phyloP scores from a whole-genome alignment of 2,113 vertebrate genomes.

The Lampris incognitus region DNA sequence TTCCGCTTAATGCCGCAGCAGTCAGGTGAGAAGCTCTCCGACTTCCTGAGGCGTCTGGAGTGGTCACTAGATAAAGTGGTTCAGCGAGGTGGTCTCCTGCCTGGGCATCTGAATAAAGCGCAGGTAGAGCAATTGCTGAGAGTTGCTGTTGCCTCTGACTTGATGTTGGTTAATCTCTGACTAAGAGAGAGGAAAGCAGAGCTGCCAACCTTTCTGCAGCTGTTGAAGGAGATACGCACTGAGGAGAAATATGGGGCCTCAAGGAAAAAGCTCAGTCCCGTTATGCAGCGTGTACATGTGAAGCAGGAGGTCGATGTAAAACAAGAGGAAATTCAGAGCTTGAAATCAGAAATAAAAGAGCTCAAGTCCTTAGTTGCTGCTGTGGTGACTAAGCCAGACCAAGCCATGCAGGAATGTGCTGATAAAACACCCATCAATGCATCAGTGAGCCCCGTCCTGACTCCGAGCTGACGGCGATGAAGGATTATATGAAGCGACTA shows the following conservation, averaged over 20 bases:
- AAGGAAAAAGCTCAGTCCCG: conserved; percentile 8
- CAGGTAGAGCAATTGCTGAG: conserved; percentile 21
- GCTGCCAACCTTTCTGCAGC: conserved; percentile 16
- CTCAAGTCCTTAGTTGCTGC: conserved; percentile 20
- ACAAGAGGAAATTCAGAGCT: conserved; percentile 25
- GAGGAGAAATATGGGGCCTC: conserved; percentile 22
- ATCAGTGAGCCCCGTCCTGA: neutral
- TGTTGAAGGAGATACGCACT: conserved; percentile 3
- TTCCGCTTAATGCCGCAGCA: conserved; percentile 27
- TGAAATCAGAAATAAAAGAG: conserved; percentile 37
- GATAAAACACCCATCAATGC: neutral
- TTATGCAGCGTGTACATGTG: conserved; percentile 3
- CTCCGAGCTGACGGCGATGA: conserved; percentile 11
- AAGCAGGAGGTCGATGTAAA: conserved; percentile 15
- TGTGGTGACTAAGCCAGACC: neutral
- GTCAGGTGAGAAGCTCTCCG: conserved; percentile 17
- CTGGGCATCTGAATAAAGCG: neutral
- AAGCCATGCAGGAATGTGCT: neutral
- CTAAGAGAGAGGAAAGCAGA: neutral
- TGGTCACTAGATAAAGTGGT: neutral
- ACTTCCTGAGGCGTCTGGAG: conserved; percentile 19
- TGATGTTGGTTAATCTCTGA: conserved; percentile 13
- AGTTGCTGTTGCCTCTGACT: conserved; percentile 8
- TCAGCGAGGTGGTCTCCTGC: conserved; percentile 2
- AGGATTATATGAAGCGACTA: conserved; percentile 22